These are phyloP conservation scores for Delphinus delphis DNA, from an alignment of 2,113 vertebrate genomes.

Conservation along the genomic window DNA sequence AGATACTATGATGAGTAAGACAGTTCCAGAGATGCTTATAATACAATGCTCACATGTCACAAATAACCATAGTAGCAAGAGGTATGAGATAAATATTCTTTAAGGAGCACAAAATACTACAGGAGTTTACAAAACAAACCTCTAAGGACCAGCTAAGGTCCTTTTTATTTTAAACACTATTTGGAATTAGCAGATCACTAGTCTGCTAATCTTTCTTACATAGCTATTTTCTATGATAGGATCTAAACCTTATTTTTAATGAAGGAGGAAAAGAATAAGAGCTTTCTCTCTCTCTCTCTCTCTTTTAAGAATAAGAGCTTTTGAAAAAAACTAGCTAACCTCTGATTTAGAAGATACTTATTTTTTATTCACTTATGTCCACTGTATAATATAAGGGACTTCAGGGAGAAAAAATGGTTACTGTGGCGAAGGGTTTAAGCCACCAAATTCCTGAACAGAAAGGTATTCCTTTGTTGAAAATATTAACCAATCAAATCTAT, in stretches of 20 bases:
- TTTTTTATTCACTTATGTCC: neutral
- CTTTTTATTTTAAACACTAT: conserved; percentile 5
- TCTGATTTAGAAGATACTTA: neutral
- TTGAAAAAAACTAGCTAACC: neutral
- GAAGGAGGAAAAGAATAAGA: neutral
- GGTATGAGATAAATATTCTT: neutral
- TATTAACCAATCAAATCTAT: neutral
- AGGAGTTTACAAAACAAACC: neutral
- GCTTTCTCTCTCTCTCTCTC: neutral
- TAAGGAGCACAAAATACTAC: neutral
- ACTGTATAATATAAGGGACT: neutral
- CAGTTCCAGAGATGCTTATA: neutral
- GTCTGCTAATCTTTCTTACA: neutral
- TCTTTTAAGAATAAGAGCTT: neutral
- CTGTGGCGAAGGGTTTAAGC: neutral
- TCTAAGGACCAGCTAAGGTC: neutral
- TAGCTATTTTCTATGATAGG: neutral
- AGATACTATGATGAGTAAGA: neutral
- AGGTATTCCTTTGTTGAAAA: neutral
- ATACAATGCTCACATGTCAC: neutral
- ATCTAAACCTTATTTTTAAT: conserved; percentile 17
- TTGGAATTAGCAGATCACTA: neutral
- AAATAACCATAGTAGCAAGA: neutral
- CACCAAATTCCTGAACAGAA: neutral
- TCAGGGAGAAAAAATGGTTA: neutral